Percentiles rank a stretch among this genome's conserved stretches.
phyloP scores from a whole-genome alignment of 2,113 vertebrate genomes.

The Paradisaea rubra region DNA sequence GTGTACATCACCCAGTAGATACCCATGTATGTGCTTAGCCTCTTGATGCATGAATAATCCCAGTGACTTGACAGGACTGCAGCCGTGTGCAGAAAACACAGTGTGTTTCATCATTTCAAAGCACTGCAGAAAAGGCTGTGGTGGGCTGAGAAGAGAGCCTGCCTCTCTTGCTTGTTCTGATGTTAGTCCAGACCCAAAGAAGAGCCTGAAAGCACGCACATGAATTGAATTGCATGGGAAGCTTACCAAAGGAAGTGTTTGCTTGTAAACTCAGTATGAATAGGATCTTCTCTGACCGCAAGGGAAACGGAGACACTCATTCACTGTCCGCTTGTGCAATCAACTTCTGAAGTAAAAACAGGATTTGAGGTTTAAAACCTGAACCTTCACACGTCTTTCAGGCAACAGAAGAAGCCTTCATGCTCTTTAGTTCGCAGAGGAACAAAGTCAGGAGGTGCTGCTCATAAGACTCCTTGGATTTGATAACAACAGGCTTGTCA shows the following conservation, averaged over 20 bases:
- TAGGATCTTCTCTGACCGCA: conserved; percentile 56
- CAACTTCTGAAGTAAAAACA: conserved; percentile 38
- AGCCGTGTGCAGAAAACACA: not conserved
- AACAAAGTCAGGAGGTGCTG: conserved; percentile 42
- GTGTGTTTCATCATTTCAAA: not conserved
- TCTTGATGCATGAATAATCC: not conserved
- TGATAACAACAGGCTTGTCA: conserved; percentile 3
- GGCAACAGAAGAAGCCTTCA: conserved; percentile 49
- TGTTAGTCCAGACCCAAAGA: not conserved
- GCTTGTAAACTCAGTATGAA: conserved; percentile 49
- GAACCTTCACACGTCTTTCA: conserved; percentile 4
- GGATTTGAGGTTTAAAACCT: conserved; percentile 55
- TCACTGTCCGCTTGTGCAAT: conserved; percentile 51
- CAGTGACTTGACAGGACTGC: not conserved
- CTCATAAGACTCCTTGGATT: conserved; percentile 31
- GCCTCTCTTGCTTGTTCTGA: not conserved
- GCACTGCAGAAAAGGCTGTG: not conserved
- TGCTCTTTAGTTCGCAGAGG: not conserved
- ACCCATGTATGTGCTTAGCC: not conserved
- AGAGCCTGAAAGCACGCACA: not conserved
- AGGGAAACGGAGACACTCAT: conserved; percentile 36
- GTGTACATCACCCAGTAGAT: not conserved
- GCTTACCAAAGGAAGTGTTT: conserved; percentile 50
- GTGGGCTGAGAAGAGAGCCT: not conserved
- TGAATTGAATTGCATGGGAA: conserved; percentile 27